Evolutionary conservation across 2,888 invertebrate species (phyloP), one percentile per base, ranked within the genome.

Genomic region (Branchellion lobata): DNA sequence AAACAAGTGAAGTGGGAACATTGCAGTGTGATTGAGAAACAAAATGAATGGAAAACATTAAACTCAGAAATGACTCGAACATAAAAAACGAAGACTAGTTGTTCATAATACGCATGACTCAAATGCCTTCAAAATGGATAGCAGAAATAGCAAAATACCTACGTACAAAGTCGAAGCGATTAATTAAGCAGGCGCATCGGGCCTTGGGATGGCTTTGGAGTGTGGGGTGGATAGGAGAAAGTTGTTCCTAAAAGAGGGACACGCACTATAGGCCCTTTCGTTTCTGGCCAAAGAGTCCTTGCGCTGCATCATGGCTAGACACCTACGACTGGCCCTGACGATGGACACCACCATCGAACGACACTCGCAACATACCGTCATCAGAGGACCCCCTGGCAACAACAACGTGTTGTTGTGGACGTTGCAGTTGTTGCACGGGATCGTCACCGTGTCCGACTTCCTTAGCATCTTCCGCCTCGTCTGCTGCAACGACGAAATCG

Each of bases 361-460:
- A 89, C 96, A 96, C 90, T 96, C 96, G 87, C 93, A 93, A 87
- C 96, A 96, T 73, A 96, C 94, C 81, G 92, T 92, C 92, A 95
- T 94, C 86, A 93, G 91, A 81, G 93, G 92, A 71, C 90, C 90
- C 79, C 77, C 80, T 27, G 72, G 73, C 29, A 69, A 34, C 51
- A 53, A 78, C 0, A 57, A 51, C n/a, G 92, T 76, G 89, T 89
- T 81, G 81, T 68, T 82, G 82, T 24, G 11, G 78, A 33, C 34
- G 71, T 61, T 36, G 81, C 78, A 31, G 78, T 53, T 31, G 71
- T 61, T 36, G 81, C 78, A 31, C 75, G 78, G 31, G 74, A 71
- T 24, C 8, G 36, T 31, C 47, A 61, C 40, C 24, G 78, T 78
- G 40, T 71, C 27, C 11, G 78, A 24, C 29, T 68, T 68, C 47